A percentile compares a stretch with the other conserved stretches of the same genome.
These are phyloP conservation scores for Acrossocheilus fasciatus DNA, from an alignment of 2,797 vertebrate genomes.

Conservation along the genomic window DNA sequence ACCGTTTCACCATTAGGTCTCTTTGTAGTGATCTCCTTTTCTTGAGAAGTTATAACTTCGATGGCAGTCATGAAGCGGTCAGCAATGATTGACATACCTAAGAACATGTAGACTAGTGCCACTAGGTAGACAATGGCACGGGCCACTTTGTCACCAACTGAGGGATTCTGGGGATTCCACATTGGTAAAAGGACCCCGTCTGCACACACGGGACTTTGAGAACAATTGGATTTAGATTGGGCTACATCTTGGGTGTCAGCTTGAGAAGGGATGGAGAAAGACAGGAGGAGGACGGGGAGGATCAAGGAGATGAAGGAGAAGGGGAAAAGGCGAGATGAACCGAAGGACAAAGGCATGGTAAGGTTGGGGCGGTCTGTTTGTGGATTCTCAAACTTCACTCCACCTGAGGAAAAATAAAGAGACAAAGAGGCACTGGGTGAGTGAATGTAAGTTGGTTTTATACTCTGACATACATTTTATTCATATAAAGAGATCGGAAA, in stretches of 20 bases:
- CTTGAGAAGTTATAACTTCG: constrained; percentile 88
- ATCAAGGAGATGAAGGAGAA: constrained; percentile 46
- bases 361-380: constrained; percentile 14
- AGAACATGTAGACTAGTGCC: constrained; percentile 87
- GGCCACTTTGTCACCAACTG: constrained; percentile 86
- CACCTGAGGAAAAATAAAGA: constrained; percentile 42
- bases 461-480: background rate
- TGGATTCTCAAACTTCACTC: background rate
- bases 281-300: constrained; percentile 41
- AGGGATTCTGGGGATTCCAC: constrained; percentile 87
- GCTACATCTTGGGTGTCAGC: constrained; percentile 53
- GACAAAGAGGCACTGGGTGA: constrained; percentile 1
- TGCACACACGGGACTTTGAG: constrained; percentile 73
- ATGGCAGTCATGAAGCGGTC: constrained; percentile 90
- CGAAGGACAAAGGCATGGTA: constrained; percentile 52
- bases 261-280: constrained; percentile 51
- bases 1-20: constrained; percentile 83
- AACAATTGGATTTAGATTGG: constrained; percentile 68
- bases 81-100: constrained; percentile 88
- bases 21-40: constrained; percentile 85
- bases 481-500: background rate
- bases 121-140: constrained; percentile 88
- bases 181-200: constrained; percentile 84
- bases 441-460: background rate
- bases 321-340: constrained; percentile 42